phyloP scores from a whole-genome alignment of 2,797 vertebrate species.

The Neostethus bicornis region DNA sequence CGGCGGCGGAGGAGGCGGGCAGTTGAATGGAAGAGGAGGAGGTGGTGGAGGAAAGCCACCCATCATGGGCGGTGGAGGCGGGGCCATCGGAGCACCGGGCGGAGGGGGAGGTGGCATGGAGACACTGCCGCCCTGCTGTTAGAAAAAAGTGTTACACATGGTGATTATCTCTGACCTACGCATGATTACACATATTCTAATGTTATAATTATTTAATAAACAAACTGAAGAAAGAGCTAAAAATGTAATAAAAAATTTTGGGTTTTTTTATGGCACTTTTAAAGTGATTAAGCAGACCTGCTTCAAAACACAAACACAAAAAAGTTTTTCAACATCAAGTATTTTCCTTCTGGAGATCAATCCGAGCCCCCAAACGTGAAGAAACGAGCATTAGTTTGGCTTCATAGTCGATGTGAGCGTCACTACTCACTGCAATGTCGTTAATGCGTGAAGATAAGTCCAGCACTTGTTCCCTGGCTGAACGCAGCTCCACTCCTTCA shows the following conservation, averaged over 20 bases:
- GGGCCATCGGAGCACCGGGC: constrained; percentile 83
- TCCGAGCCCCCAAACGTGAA: too few relatives aligned
- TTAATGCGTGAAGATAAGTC: constrained; percentile 88
- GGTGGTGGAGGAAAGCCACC: constrained; percentile 82
- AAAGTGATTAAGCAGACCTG: not conserved
- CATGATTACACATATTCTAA: too few relatives aligned
- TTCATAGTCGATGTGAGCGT: not conserved
- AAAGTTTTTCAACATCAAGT: not conserved
- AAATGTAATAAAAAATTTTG: too few relatives aligned
- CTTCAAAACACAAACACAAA: not conserved
- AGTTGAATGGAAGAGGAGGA: constrained; percentile 84
- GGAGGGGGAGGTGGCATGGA: constrained; percentile 82
- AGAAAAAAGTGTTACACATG: constrained; percentile 19
- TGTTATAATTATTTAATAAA: not conserved
- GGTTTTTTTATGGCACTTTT: not conserved
- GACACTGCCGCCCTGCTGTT: constrained; percentile 76
- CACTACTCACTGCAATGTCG: constrained; percentile 84
- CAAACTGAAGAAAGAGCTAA: not conserved
- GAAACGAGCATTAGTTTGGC: not conserved
- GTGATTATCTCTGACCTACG: too few relatives aligned
- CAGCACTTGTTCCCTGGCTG: constrained; percentile 89
- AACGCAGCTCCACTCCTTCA: constrained; percentile 91
- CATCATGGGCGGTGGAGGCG: constrained; percentile 77
- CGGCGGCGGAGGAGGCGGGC: constrained; percentile 85
- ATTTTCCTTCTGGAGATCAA: not conserved